These are phyloP conservation scores for Craniophora ligustri DNA, from an alignment of 2,888 invertebrate species.

Conservation along the genomic window DNA sequence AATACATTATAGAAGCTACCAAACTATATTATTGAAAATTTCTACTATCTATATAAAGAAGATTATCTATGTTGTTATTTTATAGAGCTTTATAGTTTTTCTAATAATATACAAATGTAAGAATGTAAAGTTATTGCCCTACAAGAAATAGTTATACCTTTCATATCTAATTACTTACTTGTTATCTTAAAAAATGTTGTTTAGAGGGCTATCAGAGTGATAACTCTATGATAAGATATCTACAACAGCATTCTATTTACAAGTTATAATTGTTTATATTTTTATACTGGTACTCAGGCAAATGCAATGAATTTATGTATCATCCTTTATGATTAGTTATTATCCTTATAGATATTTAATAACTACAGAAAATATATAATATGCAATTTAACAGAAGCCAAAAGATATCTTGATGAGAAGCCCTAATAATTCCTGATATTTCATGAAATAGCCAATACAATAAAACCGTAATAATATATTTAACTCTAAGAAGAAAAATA, in stretches of 20 bases:
- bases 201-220: constrained; percentile 19
- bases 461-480: constrained; percentile 4
- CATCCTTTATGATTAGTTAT: no score
- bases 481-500: constrained; percentile 38
- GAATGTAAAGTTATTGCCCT: constrained; percentile 2
- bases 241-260: constrained; percentile 40
- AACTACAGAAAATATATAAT: background rate
- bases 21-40: no score
- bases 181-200: constrained; percentile 20
- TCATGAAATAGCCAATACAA: constrained; percentile 17
- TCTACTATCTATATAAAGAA: no score
- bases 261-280: constrained; percentile 40
- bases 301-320: background rate
- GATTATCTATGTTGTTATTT: no score
- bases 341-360: no score
- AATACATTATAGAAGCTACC: no score
- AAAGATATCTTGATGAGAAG: background rate
- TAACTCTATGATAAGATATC: constrained; percentile 33
- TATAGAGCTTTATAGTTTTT: no score
- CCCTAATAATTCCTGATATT: background rate
- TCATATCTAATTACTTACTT: constrained; percentile 22
- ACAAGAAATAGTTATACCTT: constrained; percentile 10
- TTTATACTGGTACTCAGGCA: background rate
- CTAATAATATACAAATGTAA: no score
- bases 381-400: background rate